Evolutionary conservation across 2,797 vertebrate species (phyloP).

Genomic region (Parotocinclus haroldoi): DNA sequence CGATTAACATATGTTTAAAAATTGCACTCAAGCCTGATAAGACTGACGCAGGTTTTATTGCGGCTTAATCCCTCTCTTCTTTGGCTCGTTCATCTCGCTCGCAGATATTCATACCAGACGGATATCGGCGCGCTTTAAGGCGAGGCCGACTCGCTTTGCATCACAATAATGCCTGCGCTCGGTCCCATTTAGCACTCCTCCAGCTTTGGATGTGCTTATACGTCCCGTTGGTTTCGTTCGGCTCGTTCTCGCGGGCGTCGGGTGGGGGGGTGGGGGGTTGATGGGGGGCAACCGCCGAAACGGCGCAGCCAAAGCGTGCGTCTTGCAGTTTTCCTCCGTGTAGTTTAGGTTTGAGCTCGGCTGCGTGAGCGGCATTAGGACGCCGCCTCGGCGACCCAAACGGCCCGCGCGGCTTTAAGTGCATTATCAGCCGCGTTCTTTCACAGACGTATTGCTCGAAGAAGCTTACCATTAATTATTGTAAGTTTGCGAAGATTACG

Average conservation of each 20-base stretch:
- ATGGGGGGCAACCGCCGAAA: too few species aligned
- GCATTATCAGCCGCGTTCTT: constrained; percentile 97
- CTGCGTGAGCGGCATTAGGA: constrained; percentile 83
- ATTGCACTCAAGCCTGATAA: constrained; percentile 73
- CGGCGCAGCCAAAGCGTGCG: neutral
- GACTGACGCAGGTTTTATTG: constrained; percentile 74
- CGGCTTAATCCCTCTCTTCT: constrained; percentile 55
- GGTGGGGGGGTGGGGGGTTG: too few species aligned
- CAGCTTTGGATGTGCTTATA: too few species aligned
- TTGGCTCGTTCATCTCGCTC: constrained; percentile 60
- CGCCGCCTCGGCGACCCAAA: constrained; percentile 83
- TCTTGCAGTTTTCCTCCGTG: constrained; percentile 13
- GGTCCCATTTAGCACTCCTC: too few species aligned
- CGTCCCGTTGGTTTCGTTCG: too few species aligned
- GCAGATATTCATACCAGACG: constrained; percentile 66
- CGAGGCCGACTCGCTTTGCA: neutral
- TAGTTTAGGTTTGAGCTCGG: constrained; percentile 85
- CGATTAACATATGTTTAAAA: constrained; percentile 82
- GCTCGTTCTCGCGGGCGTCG: too few species aligned
- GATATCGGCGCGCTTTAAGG: constrained; percentile 51
- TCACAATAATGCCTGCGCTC: too few species aligned
- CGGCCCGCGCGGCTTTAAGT: constrained; percentile 92
- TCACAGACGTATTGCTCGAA: constrained; percentile 97
- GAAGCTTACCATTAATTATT: constrained; percentile 99
- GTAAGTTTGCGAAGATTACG: constrained; percentile 99